Conservation (phyloP, 1,140 invertebrate species). For the Drosophila lacteicornis region DNA sequence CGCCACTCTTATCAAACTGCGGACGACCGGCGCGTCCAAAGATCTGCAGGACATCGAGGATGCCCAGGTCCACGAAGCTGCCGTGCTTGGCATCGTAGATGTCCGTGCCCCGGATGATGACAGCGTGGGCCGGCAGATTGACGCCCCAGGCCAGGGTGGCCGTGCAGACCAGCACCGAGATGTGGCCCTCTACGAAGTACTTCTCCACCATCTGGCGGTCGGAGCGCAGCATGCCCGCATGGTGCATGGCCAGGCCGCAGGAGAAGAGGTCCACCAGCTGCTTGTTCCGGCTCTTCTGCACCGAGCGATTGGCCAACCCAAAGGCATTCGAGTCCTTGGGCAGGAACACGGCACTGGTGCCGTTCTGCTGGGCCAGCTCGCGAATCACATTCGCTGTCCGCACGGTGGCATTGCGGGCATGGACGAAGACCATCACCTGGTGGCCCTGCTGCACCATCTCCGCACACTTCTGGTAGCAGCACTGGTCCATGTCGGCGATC, state of each 20-base stretch:
- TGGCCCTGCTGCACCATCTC: slow-evolving; percentile 95
- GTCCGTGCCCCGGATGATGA: slow-evolving; percentile 97
- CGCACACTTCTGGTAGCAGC: slow-evolving; percentile 97
- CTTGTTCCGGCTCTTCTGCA: slow-evolving; percentile 91
- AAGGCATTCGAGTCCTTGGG: slow-evolving; percentile 87
- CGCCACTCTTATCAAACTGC: slow-evolving; percentile 95
- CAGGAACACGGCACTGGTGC: slow-evolving; percentile 89
- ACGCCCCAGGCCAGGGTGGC: slow-evolving; percentile 99
- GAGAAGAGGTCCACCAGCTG: slow-evolving; percentile 93
- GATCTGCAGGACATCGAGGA: slow-evolving; percentile 99
- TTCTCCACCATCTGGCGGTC: slow-evolving; percentile 93
- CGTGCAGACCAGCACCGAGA: slow-evolving; percentile 98
- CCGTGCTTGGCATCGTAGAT: slow-evolving; percentile 99
- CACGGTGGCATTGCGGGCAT: slow-evolving; percentile 97
- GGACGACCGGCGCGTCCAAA: slow-evolving; percentile 99
- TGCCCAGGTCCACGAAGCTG: slow-evolving; percentile 96
- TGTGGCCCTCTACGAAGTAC: slow-evolving; percentile 94
- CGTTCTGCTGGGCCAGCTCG: slow-evolving; percentile 91
- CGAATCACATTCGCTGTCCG: slow-evolving; percentile 92
- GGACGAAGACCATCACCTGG: slow-evolving; percentile 99
- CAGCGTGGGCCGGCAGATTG: slow-evolving; percentile 98
- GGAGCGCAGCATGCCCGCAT: slow-evolving; percentile 91
- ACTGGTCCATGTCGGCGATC: slow-evolving; percentile 94
- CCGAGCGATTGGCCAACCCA: slow-evolving; percentile 87
- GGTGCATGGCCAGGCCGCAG: slow-evolving; percentile 97